Percentiles rank a stretch among this genome's conserved stretches.
phyloP scores from a whole-genome alignment of 2,113 vertebrate genomes.

The Camarhynchus parvulus region DNA sequence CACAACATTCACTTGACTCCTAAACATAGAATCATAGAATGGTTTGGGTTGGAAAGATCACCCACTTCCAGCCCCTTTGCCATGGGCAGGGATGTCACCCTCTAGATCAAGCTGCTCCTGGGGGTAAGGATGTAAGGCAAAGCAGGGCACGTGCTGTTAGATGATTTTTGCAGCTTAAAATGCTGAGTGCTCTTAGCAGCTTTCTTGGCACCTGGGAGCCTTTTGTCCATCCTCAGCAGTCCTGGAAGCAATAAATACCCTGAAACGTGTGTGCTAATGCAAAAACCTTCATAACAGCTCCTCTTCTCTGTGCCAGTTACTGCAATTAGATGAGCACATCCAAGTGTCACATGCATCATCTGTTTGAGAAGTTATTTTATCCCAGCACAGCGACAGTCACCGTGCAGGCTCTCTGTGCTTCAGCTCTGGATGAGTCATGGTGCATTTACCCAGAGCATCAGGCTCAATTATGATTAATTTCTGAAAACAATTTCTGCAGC shows the following conservation, averaged over 20 bases:
- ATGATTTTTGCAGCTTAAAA: neutral
- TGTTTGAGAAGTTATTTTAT: slow-evolving; percentile 9
- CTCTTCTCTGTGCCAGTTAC: neutral
- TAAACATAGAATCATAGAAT: neutral
- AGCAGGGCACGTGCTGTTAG: neutral
- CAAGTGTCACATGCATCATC: slow-evolving; percentile 14
- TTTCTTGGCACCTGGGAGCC: neutral
- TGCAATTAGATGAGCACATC: slow-evolving; percentile 44
- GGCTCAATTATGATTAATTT: neutral
- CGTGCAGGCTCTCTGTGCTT: neutral
- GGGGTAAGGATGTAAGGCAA: neutral
- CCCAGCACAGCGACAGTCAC: neutral
- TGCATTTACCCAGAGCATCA: neutral
- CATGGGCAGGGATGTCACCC: neutral
- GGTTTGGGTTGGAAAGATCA: neutral
- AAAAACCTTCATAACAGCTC: neutral
- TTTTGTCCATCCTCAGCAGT: neutral
- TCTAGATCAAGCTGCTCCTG: neutral
- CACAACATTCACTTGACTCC: fast-evolving
- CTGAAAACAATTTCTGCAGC: slow-evolving; percentile 19
- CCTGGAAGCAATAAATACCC: slow-evolving; percentile 1
- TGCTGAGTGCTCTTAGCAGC: neutral
- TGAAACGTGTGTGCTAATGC: neutral
- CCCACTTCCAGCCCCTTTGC: neutral
- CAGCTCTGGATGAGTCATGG: slow-evolving; percentile 14